Base-by-base conservation (phyloP, 2,113 vertebrate genomes). In the Oryzias celebensis region DNA sequence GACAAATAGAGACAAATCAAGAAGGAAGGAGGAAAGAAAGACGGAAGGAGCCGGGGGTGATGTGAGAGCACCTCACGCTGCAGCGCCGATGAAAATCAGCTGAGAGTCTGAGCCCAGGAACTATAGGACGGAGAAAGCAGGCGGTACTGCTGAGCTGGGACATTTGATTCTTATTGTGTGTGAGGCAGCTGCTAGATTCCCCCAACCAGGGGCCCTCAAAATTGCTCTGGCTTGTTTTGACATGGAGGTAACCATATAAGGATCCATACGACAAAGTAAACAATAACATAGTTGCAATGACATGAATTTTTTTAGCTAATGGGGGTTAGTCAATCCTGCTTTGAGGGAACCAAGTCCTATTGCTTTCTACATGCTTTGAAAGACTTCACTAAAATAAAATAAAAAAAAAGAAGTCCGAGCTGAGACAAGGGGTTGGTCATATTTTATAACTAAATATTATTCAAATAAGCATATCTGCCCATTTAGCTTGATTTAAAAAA, bases 231-330 rank as follows among this genome's bases (percentile, higher is more conserved):
- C 88, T 90, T 17, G 89, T 91, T 92, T 93, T 89, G 88, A 92
- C 92, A 87, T 91, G 91, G 94, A 95, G 94, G 93, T 90, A 91
- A 96, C 94, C 95, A 96, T 96, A 97, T 98, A 97, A 97, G 96
- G 96, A 94, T 86, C 92, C 89, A 92, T 91, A 94, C 93, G 93
- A 91, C 93, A 95, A 96, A 95, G 94, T 96, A 94, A 98, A 98
- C 96, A 97, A 98, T 96, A 98, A 98, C 94, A 97, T 89, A 92
- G 93, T 96, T 94, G 94, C 93, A 93, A 93, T 89, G 93, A 94
- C 93, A 95, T 94, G 94, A 94, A 92, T 91, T 93, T 92, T 93
- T 91, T 92, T 84, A 86, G 91, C 91, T 93, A 93, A 94, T 93
- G 20, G 91, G 92, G 93, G 93, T 92, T 94, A 96, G 93, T 95